Base-by-base conservation (phyloP, 2,888 invertebrate genomes). In the Sepioteuthis lessoniana region DNA sequence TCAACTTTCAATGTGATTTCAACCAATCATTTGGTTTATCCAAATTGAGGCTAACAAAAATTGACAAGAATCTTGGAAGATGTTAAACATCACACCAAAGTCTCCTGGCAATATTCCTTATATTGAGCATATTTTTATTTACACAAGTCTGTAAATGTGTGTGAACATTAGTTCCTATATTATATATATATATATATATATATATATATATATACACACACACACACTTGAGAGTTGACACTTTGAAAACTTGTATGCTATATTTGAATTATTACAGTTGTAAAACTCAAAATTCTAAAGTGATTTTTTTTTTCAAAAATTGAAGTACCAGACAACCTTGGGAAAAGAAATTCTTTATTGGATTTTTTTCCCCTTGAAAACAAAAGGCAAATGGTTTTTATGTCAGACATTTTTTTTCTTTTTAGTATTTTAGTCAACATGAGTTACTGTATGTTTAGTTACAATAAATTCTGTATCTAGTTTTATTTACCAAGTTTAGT, bases 101-200 rank as follows among this genome's bases (percentile, higher is more conserved):
- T 76, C n/a, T 76, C 76, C 16, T 76, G n/a, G 76, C 76, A 76
- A n/a, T n/a, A 76, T 76, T 76, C 76, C 76, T 76, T 76, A 76
- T 35, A 76, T 76, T n/a, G 76, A n/a, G 76, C 76, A 76, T 76
- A 76, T 76, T 76, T 76, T 76, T 76, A n/a, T n/a, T 76, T 76
- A 76, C 76, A 35, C 3, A 16, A 76, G 13, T 76, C 76, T 76
- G 16, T 21, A 55, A 55, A 55, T 25, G 21, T 55, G 25, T 35
- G 19, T 76, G 76, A 35, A 76, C 76, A 35, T 76, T 76, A 76
- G 13, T 76, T 35, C n/a, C n/a, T 76, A 2, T 16, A 35, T 16
- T 47, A 47, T 19, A 47, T 47, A 47, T 47, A 47, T 16, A 47
- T 47, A 47, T 47, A 47, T 47, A 47, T 47, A 47, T 47, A 47